phyloP scores from a whole-genome alignment of 2,888 invertebrate species.

The Machimus rusticus region DNA sequence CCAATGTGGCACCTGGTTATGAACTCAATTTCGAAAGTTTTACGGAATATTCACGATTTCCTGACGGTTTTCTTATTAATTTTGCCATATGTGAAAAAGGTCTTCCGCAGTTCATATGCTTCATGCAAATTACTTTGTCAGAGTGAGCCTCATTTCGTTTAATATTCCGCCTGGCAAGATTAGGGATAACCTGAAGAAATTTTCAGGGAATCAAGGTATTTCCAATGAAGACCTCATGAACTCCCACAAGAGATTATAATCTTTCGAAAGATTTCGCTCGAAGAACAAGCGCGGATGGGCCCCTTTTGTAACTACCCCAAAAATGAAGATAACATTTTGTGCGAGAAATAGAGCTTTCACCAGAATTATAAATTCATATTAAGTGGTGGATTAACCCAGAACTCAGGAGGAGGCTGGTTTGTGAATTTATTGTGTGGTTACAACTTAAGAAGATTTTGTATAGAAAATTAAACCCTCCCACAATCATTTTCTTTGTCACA shows the following conservation, averaged over 20 bases:
- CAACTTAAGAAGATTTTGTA: neutral
- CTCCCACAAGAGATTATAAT: neutral
- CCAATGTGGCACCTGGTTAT: neutral
- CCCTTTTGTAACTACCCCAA: neutral
- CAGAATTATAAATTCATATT: neutral
- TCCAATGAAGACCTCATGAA: neutral
- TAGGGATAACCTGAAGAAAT: neutral
- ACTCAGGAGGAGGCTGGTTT: neutral
- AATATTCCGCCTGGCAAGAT: neutral
- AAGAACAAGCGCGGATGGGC: neutral
- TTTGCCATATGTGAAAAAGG: neutral
- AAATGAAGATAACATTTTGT: neutral
- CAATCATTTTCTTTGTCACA: neutral
- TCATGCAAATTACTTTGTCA: neutral
- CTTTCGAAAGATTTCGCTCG: neutral
- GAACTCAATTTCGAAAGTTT: neutral
- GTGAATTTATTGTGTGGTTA: neutral
- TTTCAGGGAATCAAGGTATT: neutral
- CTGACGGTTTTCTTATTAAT: neutral
- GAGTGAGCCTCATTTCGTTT: neutral
- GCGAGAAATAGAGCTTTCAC: neutral
- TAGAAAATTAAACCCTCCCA: neutral
- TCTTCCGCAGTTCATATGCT: neutral
- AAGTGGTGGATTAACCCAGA: neutral
- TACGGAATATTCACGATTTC: neutral